phyloP scores from a whole-genome alignment of 2,113 vertebrate genomes.

The Sigmodon hispidus region DNA sequence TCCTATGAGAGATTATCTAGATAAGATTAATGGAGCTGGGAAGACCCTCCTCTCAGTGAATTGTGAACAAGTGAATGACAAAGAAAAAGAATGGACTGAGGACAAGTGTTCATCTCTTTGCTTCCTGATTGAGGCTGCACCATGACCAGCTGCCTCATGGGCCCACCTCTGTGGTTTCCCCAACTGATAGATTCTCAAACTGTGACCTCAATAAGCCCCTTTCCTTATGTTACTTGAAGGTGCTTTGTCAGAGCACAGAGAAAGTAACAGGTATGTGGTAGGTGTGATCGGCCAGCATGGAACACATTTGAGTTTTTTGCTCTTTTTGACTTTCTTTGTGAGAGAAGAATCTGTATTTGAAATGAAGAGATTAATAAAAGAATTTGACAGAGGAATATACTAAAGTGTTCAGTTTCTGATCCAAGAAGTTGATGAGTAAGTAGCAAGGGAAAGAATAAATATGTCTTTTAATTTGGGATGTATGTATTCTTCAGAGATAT shows the following conservation, averaged over 20 bases:
- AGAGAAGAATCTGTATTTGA: not conserved
- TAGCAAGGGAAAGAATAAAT: not conserved
- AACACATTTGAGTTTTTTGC: not conserved
- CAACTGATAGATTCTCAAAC: not conserved
- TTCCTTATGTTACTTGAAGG: not conserved
- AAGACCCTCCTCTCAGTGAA: not conserved
- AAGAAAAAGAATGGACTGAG: not conserved
- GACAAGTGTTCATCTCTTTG: not conserved
- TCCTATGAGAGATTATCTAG: not conserved
- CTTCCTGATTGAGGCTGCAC: not conserved
- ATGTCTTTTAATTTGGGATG: not conserved
- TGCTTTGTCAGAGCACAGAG: not conserved
- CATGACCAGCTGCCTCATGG: not conserved
- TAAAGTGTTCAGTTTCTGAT: not conserved
- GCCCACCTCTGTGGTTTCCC: not conserved
- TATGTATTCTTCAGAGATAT: not conserved
- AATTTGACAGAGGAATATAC: not conserved
- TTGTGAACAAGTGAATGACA: not conserved
- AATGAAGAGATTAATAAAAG: not conserved
- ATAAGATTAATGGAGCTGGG: not conserved
- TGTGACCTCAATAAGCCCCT: not conserved
- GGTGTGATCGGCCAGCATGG: not conserved
- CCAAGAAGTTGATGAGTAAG: constrained; percentile 35
- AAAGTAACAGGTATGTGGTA: no score
- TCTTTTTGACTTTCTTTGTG: not conserved